Evolutionary conservation across 2,888 invertebrate genomes (phyloP), one percentile per base, ranked within the genome.

Genomic region (Drosophila stalkeri): DNA sequence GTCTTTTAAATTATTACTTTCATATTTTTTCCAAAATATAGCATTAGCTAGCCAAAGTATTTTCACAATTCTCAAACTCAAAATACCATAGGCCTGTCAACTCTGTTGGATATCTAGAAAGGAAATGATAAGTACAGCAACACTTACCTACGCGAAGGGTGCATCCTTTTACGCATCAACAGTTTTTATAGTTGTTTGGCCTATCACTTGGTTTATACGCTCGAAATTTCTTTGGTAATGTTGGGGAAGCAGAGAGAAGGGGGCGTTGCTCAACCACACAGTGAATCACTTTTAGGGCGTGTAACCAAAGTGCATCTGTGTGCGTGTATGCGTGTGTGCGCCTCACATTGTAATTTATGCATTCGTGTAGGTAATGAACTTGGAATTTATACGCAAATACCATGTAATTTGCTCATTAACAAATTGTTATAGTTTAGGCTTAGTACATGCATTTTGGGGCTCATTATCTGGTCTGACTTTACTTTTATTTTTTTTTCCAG

Each of bases 121-220:
- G 80, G 86, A 87, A 86, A 73, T 75, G 69, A 41, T 67, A 76
- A 81, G 77, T 72, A 55, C 57, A 55, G 12, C 27, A 41, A 73
- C 61, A 68, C 60, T 67, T 60, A 61, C 35, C 80, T 59, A 69
- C 35, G 41, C 59, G 46, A 49, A 60, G 55, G 67, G 68, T 43
- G 60, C 82, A 89, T 87, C 87, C 87, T 87, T 89, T 77, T 75
- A 87, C 80, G 87, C 89, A 73, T 85, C 75, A 83, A 76, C 76
- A 78, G 83, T 81, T 87, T 86, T 85, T 73, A 81, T 82, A 61
- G 76, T 60, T 80, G 81, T 72, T 68, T 57, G 52, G 72, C 69
- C 76, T 81, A 70, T 82, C 67, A 66, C 60, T 70, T 55, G 59
- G 55, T 33, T 59, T 39, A 51, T 57, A 47, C 31, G 55, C 41